A percentile compares a stretch with the other conserved stretches of the same genome.
Conservation (phyloP, 2,113 vertebrate species). For the Drymodes brunneopygia region DNA sequence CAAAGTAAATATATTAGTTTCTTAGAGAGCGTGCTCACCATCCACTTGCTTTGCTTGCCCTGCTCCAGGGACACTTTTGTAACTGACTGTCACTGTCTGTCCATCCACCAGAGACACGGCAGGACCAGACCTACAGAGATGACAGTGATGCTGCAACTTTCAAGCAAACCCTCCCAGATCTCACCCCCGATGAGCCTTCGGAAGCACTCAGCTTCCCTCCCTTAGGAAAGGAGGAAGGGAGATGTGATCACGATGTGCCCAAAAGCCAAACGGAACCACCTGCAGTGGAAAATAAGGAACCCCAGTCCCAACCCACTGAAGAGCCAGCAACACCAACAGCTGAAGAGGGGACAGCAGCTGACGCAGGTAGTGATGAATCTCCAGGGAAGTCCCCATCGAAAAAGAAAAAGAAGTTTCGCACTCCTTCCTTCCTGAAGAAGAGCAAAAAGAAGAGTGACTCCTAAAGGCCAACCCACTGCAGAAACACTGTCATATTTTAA, state of each 20-base stretch:
- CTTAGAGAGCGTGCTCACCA: neutral
- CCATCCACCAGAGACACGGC: constrained; percentile 74
- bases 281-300: constrained; percentile 64
- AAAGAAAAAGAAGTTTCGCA: constrained; percentile 99
- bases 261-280: constrained; percentile 41
- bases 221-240: constrained; percentile 71
- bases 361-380: constrained; percentile 90
- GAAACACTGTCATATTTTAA: constrained; percentile 63
- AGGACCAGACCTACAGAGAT: constrained; percentile 79
- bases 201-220: constrained; percentile 81
- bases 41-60: neutral
- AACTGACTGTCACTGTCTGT: neutral
- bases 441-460: constrained; percentile 96
- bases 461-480: constrained; percentile 72
- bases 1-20: neutral
- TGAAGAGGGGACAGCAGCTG: constrained; percentile 77
- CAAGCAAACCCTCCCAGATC: constrained; percentile 92
- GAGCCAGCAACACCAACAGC: constrained; percentile 59
- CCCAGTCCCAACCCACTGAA: constrained; percentile 49
- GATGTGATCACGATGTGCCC: constrained; percentile 49
- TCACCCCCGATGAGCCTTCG: constrained; percentile 90
- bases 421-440: constrained; percentile 98
- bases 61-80: neutral
- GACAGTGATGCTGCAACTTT: constrained; percentile 90
- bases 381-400: constrained; percentile 98